Evolutionary conservation across 2,113 vertebrate genomes (phyloP).

Genomic region (Amphiprion ocellaris): DNA sequence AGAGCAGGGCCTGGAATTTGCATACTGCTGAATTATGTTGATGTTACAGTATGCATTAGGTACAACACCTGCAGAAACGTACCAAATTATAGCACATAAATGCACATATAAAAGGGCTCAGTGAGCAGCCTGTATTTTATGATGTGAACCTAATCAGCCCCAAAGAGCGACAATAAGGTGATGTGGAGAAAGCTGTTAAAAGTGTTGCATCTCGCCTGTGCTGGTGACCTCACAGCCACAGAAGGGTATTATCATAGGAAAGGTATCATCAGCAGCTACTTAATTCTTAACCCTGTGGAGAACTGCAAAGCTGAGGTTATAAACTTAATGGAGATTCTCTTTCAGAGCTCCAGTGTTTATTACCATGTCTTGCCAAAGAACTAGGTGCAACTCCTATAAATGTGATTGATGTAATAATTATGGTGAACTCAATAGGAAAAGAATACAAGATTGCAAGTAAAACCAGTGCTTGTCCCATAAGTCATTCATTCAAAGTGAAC

Average conservation of each 20-base stretch:
- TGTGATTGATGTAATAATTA: conserved; percentile 57
- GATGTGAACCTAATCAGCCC: conserved; percentile 47
- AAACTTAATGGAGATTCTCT: conserved; percentile 47
- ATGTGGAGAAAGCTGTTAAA: conserved; percentile 31
- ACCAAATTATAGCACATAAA: conserved; percentile 41
- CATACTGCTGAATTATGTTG: conserved; percentile 54
- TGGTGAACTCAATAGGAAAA: conserved; percentile 42
- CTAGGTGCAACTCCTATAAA: conserved; percentile 51
- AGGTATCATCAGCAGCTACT: conserved; percentile 29
- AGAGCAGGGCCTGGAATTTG: conserved; percentile 53
- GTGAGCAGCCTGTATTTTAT: conserved; percentile 28
- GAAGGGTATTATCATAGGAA: conserved; percentile 3
- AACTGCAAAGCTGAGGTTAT: conserved; percentile 23
- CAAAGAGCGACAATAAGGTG: conserved; percentile 8
- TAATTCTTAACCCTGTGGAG: conserved; percentile 14
- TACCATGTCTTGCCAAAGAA: conserved; percentile 23
- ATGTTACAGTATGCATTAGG: conserved; percentile 40
- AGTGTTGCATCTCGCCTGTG: conserved; percentile 8
- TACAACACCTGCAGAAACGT: conserved; percentile 48
- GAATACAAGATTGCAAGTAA: conserved; percentile 49
- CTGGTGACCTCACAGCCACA: conserved; percentile 16
- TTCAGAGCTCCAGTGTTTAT: conserved; percentile 51
- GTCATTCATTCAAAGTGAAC: conserved; percentile 32
- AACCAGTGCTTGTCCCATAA: conserved; percentile 32
- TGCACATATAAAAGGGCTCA: conserved; percentile 48